Percentiles rank a stretch among this genome's conserved stretches.
Conservation (phyloP, 2,888 invertebrate genomes). For the Aphidoletes aphidimyza region DNA sequence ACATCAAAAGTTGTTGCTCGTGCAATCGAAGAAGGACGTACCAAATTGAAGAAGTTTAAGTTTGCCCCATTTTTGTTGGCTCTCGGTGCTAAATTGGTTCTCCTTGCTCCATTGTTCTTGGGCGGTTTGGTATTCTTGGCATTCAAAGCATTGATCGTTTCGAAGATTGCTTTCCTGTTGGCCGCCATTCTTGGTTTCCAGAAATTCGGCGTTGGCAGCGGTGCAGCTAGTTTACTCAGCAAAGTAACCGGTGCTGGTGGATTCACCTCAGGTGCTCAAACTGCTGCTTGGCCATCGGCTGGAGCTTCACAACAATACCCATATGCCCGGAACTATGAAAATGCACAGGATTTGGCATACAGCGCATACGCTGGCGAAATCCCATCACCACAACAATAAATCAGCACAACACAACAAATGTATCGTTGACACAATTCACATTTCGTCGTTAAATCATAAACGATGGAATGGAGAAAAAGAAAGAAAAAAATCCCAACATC, state of each 20-base stretch:
- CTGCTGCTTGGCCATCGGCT: slow-evolving; percentile 59
- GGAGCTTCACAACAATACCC: slow-evolving; percentile 65
- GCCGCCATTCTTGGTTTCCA: slow-evolving; percentile 78
- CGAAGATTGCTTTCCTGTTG: slow-evolving; percentile 80
- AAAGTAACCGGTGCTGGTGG: slow-evolving; percentile 61
- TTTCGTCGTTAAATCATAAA: background rate
- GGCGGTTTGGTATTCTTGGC: slow-evolving; percentile 79
- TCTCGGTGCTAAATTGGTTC: slow-evolving; percentile 77
- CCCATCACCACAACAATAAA: slow-evolving; percentile 41
- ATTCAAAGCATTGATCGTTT: slow-evolving; percentile 80
- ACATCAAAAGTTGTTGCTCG: slow-evolving; percentile 74
- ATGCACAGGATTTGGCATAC: slow-evolving; percentile 77
- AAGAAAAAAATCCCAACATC: too few relatives aligned
- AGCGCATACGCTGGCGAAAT: slow-evolving; percentile 71
- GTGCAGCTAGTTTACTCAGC: slow-evolving; percentile 60
- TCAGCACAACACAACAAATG: background rate
- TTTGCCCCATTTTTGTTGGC: slow-evolving; percentile 76
- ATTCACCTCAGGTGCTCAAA: slow-evolving; percentile 58
- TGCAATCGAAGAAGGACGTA: slow-evolving; percentile 82
- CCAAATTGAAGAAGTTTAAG: slow-evolving; percentile 80
- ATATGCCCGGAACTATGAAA: slow-evolving; percentile 69
- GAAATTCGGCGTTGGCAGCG: slow-evolving; percentile 72
- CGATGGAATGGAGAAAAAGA: background rate
- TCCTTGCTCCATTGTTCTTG: slow-evolving; percentile 76
- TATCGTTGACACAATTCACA: slow-evolving; percentile 41